Base-by-base conservation (phyloP, 2,888 invertebrate genomes). In the Lordiphosa andalusiaca region DNA sequence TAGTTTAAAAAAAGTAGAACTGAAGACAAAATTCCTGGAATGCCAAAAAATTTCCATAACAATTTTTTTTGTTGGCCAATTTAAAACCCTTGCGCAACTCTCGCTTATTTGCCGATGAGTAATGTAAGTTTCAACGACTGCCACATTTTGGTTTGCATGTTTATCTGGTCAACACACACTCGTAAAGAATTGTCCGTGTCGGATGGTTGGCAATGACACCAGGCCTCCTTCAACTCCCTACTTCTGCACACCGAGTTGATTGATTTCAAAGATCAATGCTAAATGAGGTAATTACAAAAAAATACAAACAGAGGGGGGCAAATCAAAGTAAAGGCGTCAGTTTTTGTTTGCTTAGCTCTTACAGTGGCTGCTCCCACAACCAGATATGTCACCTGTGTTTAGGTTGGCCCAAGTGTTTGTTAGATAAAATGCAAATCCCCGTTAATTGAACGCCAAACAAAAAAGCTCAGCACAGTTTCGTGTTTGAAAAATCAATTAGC, bases 391-490 rank as follows among this genome's bases (percentile, higher is more conserved):
- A 12, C 13, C 4, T 38, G 3, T 19, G 6, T 25, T 16, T 13
- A 12, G 21, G 46, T 53, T 53, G 23, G 57, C 47, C 54, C 55
- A 52, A 60, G 55, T 54, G 49, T 52, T 72, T 63, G 30, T 61
- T 67, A 67, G 70, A 67, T 66, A 71, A 76, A 76, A 81, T 84
- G 73, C 69, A 81, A 84, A 84, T 84, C 73, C 69, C 56, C 69
- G 73, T 76, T 78, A 78, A 84, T 78, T 78, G 84, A 84, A 84
- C 69, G 71, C 64, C 71, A 80, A 83, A 73, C 81, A 83, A 76
- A 83, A 76, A 67, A 69, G 67, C 58, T 59, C 53, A 52, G 39
- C 55, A 60, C 21, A 16, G 51, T 19, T 42, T 52, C 39, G 55
- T 50, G 71, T 67, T 76, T 83, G 60, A 76, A 76, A 84, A 78